Percentiles rank a stretch among this genome's conserved stretches.
Evolutionary conservation across 2,797 vertebrate species (phyloP).

Genomic region (Eutrigla gurnardus): DNA sequence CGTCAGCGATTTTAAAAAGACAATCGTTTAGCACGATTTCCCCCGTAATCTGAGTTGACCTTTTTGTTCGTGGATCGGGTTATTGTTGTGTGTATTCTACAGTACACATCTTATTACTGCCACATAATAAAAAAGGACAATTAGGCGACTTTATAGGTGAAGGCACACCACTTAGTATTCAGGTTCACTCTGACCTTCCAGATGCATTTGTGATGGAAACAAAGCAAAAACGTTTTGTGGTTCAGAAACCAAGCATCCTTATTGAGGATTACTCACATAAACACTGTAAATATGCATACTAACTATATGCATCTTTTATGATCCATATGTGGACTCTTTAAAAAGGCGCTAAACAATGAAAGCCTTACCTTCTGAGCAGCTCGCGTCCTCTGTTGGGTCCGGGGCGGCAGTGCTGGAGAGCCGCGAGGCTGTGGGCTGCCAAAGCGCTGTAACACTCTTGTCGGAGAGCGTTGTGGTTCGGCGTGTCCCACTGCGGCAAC

Average conservation of each 20-base stretch:
- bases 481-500: conserved; percentile 83
- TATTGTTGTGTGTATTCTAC: neutral
- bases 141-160: neutral
- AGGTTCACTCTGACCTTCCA: neutral
- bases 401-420: conserved; percentile 72
- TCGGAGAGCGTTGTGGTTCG: conserved; percentile 73
- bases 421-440: conserved; percentile 67
- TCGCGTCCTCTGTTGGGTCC: conserved; percentile 61
- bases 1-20: neutral
- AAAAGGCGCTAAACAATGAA: neutral
- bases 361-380: conserved; percentile 78
- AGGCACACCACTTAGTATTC: too few species aligned
- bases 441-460: conserved; percentile 79
- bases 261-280: neutral
- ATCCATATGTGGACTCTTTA: neutral
- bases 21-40: too few species aligned
- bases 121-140: neutral
- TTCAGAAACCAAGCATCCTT: neutral
- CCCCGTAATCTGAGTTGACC: neutral
- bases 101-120: neutral
- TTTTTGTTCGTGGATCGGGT: neutral
- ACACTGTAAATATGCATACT: too few species aligned
- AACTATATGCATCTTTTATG: neutral
- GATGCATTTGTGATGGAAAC: neutral
- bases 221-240: neutral